Conservation (phyloP, 2,888 invertebrate genomes). For the Antheraea yamamai region DNA sequence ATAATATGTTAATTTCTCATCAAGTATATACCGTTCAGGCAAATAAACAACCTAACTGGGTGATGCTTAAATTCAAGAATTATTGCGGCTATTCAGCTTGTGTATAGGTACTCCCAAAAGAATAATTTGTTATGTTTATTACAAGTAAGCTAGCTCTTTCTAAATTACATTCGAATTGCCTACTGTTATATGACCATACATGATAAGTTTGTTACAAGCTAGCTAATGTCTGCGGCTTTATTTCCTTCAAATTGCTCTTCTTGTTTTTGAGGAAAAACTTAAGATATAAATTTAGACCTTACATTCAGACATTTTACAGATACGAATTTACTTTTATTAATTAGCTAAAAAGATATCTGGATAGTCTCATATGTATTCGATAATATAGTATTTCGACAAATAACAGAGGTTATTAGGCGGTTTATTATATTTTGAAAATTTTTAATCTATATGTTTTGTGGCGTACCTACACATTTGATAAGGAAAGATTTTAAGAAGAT, state of each 20-base stretch:
- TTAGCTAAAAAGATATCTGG: not conserved
- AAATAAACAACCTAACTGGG: not conserved
- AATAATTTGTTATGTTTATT: not conserved
- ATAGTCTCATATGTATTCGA: not conserved
- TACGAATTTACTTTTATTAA: not conserved
- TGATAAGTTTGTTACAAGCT: not conserved
- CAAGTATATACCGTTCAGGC: not conserved
- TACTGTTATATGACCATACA: not conserved
- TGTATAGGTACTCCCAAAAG: not conserved
- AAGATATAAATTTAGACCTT: no score
- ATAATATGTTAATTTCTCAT: constrained; percentile 4
- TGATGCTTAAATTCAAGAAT: not conserved
- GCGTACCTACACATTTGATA: no score
- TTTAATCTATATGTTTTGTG: no score
- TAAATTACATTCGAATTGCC: not conserved
- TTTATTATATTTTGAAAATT: no score
- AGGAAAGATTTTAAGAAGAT: no score
- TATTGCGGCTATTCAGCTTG: not conserved
- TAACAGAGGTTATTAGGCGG: no score
- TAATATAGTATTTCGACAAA: not conserved
- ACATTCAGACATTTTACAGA: not conserved
- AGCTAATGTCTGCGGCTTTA: not conserved
- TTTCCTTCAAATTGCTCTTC: no score
- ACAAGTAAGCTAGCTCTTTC: not conserved
- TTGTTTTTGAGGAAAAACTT: not conserved